Conservation (phyloP, 2,113 vertebrate genomes). For the Vireo altiloquus region DNA sequence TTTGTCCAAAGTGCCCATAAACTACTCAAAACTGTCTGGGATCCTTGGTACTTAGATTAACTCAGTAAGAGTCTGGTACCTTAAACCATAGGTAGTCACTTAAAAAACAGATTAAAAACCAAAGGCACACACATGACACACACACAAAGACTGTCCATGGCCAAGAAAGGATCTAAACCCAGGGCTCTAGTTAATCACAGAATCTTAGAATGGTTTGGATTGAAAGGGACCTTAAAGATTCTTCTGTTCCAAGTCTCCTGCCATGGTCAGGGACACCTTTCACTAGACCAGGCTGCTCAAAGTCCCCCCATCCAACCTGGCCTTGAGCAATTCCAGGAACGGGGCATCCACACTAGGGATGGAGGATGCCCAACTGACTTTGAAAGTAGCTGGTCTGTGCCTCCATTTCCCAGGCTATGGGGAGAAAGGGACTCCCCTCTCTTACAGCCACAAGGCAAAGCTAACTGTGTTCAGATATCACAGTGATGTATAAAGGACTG, state of each 20-base stretch:
- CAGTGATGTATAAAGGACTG: background rate
- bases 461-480: background rate
- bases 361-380: background rate
- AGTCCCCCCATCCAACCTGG: background rate
- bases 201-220: background rate
- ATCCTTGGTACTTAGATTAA: background rate
- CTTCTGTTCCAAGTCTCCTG: background rate
- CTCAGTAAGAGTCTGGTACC: background rate
- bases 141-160: background rate
- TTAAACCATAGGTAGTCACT: background rate
- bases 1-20: background rate
- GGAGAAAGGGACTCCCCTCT: background rate
- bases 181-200: background rate
- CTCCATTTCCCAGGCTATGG: background rate
- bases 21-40: background rate
- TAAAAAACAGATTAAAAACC: background rate
- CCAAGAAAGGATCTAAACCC: background rate
- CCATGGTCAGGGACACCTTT: background rate
- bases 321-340: background rate
- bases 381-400: background rate
- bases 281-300: background rate
- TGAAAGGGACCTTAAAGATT: background rate
- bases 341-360: background rate
- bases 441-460: background rate
- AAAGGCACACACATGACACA: fast-evolving